phyloP scores from a whole-genome alignment of 2,113 vertebrate species.

The Cairina moschata region DNA sequence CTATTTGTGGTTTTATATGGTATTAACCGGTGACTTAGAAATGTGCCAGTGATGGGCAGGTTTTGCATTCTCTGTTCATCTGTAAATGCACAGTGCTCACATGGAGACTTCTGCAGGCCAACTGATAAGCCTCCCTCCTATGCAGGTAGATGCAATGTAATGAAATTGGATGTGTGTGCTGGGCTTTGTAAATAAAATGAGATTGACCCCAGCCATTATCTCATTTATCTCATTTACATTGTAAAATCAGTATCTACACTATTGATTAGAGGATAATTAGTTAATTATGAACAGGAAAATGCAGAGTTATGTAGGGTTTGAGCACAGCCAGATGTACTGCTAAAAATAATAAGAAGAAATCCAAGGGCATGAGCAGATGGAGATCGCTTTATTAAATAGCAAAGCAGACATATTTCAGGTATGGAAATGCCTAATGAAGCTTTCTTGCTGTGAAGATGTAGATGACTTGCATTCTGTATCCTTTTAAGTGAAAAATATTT shows the following conservation, averaged over 20 bases:
- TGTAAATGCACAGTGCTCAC: conserved; percentile 4
- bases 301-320: conserved; percentile 61
- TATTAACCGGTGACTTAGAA: conserved; percentile 58
- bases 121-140: conserved; percentile 69
- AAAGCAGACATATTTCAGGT: conserved; percentile 50
- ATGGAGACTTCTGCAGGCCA: conserved; percentile 70
- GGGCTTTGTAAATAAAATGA: conserved; percentile 78
- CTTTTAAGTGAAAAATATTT: neutral
- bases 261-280: conserved; percentile 89
- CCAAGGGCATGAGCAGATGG: conserved; percentile 75
- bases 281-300: conserved; percentile 81
- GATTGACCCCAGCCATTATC: conserved; percentile 81
- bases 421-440: conserved; percentile 37
- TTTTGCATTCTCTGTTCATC: conserved; percentile 43
- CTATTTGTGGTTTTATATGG: conserved; percentile 37
- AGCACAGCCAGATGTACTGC: conserved; percentile 67
- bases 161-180: conserved; percentile 76
- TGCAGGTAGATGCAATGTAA: conserved; percentile 72
- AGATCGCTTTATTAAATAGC: conserved; percentile 70
- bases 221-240: conserved; percentile 87
- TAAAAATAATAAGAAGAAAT: conserved; percentile 60
- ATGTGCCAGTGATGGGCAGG: neutral
- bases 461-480: conserved; percentile 18
- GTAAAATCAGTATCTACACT: conserved; percentile 84
- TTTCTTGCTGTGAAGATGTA: conserved; percentile 9